Base-by-base conservation (phyloP, 2,888 invertebrate species). In the Leptothorax acervorum region DNA sequence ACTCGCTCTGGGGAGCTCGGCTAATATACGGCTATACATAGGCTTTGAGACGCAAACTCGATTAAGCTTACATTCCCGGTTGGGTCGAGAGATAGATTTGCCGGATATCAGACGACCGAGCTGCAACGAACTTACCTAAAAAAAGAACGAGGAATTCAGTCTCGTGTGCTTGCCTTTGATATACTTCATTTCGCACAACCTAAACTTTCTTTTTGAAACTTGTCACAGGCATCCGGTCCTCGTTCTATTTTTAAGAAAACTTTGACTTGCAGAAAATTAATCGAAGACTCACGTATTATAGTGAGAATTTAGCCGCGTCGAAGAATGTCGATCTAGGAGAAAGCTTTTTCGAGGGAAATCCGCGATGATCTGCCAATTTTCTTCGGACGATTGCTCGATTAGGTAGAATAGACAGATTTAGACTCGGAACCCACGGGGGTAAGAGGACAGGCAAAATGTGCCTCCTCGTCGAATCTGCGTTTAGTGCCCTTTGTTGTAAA, bases 1-100 rank as follows among this genome's bases (percentile, higher is more conserved):
- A 81, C 28, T 82, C 35, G 28, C 66, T 35, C 35, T 48, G 70
- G 28, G 18, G 51, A 75, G 63, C 55, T 82, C 66, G 51, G 60
- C 12, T 63, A 62, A 70, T 62, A 71, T 23, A 73, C 62, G 23
- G 23, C 35, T 51, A 70, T 18, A 23, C 39, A 62, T 55, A 79
- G 15, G 66, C 86, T 84, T 88, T 86, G 70, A 81, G 62, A 71
- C 66, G 82, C 62, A 86, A 89, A 89, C 65, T 89, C 83, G 87
- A 89, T 89, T 89, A 89, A 71, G 66, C 62, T 63, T 51, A 75
- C 23, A 74, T 76, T 65, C 83, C 60, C 45, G 84, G 31, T 63
- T 88, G 68, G 60, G 45, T 45, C 48, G 65, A 83, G 65, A 85
- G 60, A 60, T 39, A 12, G 35, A 35, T 42, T 65, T 62, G 51